phyloP scores from a whole-genome alignment of 2,888 invertebrate species.

The Cheilosia grossa region DNA sequence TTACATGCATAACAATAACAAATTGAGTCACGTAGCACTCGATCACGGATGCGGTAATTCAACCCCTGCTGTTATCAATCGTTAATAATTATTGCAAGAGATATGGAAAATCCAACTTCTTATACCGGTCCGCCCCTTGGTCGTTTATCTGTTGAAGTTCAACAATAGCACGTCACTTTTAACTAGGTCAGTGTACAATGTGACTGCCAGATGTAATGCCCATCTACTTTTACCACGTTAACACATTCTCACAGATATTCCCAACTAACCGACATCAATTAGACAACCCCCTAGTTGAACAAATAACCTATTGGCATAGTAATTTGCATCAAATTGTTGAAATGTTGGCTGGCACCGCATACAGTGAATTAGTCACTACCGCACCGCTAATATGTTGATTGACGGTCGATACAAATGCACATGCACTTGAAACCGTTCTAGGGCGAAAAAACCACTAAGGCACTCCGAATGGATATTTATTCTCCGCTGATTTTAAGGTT shows the following conservation, averaged over 20 bases:
- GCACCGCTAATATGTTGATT: conserved; percentile 38
- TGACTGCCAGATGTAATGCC: no score
- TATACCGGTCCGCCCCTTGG: no score
- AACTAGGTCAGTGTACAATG: no score
- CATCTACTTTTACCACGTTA: no score
- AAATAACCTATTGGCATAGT: not conserved
- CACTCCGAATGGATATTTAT: not conserved
- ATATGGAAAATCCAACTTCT: no score
- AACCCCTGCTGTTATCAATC: no score
- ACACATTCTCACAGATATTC: not conserved
- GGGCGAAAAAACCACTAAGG: not conserved
- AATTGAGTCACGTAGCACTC: no score
- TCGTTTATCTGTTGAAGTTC: no score
- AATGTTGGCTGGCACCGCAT: conserved; percentile 13
- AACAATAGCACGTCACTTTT: no score
- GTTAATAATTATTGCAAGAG: no score
- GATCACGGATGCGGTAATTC: no score
- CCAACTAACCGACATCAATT: conserved; percentile 40
- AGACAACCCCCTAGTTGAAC: conserved; percentile 1
- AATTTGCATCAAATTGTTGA: conserved; percentile 30
- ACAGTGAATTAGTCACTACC: conserved; percentile 24
- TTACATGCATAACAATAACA: no score
- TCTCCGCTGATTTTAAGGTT: conserved; percentile 23
- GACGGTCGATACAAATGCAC: conserved; percentile 9
- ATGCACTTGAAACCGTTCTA: not conserved